phyloP scores from a whole-genome alignment of 2,888 invertebrate species.

The Trichogramma evanescens region DNA sequence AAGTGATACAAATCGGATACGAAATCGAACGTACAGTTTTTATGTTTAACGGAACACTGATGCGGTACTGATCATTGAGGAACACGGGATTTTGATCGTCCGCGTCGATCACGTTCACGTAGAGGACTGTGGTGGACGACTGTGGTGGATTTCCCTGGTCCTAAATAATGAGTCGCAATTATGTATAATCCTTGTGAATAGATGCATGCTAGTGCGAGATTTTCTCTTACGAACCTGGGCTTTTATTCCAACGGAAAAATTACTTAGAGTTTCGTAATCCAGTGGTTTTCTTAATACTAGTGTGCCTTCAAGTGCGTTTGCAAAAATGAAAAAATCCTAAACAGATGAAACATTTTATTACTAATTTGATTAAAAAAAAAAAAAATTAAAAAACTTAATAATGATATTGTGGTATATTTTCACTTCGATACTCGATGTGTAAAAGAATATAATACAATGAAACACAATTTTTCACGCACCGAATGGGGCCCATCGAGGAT shows the following conservation, averaged over 20 bases:
- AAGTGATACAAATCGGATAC: background rate
- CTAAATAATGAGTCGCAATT: conserved; percentile 38
- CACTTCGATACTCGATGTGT: no score
- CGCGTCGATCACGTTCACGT: conserved; percentile 76
- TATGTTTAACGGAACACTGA: conserved; percentile 59
- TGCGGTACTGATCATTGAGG: conserved; percentile 65
- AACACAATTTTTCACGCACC: conserved; percentile 41
- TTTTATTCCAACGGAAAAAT: conserved; percentile 67
- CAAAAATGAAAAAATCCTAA: conserved; percentile 74
- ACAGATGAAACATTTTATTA: conserved; percentile 21
- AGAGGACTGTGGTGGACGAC: conserved; percentile 66
- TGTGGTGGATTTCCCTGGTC: conserved; percentile 79
- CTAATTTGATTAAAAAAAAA: background rate
- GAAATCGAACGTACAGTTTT: conserved; percentile 44
- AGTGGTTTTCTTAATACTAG: conserved; percentile 71
- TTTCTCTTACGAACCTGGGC: conserved; percentile 47
- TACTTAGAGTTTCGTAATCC: conserved; percentile 74
- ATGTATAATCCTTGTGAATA: conserved; percentile 3
- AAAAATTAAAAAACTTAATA: background rate
- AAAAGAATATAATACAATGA: background rate
- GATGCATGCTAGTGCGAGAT: background rate
- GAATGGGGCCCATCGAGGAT: conserved; percentile 73
- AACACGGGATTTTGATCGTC: conserved; percentile 89
- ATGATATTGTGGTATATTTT: no score
- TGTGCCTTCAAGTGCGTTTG: conserved; percentile 78